Evolutionary conservation across 2,113 vertebrate species (phyloP).

Genomic region (Trogon melanurus): DNA sequence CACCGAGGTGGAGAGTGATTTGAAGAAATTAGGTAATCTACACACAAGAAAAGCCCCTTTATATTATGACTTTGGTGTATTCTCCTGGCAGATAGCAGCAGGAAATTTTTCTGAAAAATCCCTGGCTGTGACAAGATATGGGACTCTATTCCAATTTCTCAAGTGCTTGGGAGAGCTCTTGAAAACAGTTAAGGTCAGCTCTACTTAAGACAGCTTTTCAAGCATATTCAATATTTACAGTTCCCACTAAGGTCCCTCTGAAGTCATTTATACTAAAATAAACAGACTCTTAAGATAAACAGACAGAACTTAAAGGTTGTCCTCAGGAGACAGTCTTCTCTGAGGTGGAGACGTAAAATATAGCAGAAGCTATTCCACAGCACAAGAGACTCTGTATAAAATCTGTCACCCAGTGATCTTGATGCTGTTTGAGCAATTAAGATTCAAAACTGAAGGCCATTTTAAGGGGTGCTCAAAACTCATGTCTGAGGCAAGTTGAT

Average conservation of each 20-base stretch:
- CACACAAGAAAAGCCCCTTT: neutral
- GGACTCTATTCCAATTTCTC: neutral
- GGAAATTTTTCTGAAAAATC: neutral
- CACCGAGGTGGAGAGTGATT: constrained; percentile 85
- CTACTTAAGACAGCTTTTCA: neutral
- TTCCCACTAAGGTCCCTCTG: neutral
- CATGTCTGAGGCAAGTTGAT: neutral
- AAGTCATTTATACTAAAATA: neutral
- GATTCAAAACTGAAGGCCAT: neutral
- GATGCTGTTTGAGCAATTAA: neutral
- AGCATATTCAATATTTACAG: neutral
- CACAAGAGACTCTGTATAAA: neutral
- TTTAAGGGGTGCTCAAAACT: neutral
- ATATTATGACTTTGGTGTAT: neutral
- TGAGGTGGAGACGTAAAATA: neutral
- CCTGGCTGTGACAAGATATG: neutral
- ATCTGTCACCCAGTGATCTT: neutral
- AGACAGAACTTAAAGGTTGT: neutral
- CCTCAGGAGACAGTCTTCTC: neutral
- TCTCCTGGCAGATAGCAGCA: neutral
- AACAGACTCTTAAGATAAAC: neutral
- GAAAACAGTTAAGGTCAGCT: neutral
- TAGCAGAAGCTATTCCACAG: neutral
- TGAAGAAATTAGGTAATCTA: constrained; percentile 91
- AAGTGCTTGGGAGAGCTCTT: neutral